Evolutionary conservation across 2,113 vertebrate genomes (phyloP).

Genomic region (Grantiella picta): DNA sequence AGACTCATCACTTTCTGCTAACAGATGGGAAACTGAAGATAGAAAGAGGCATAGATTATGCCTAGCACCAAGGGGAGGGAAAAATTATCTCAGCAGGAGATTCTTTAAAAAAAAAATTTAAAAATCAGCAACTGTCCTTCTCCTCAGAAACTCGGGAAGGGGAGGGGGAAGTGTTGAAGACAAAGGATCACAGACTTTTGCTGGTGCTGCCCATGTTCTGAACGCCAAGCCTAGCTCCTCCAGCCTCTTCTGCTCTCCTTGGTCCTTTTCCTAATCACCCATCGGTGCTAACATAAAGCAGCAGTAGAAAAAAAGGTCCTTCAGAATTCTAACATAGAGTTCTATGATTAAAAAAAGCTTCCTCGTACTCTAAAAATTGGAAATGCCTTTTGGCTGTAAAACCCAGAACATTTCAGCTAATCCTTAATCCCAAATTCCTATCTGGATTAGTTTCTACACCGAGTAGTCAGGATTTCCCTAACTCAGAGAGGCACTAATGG

Average conservation of each 20-base stretch:
- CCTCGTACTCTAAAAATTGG: background rate
- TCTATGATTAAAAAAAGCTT: background rate
- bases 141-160: background rate
- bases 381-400: background rate
- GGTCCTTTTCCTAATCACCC: background rate
- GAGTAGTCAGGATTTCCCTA: background rate
- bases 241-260: background rate
- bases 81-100: slow-evolving; percentile 10
- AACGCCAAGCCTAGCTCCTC: background rate
- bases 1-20: slow-evolving; percentile 59
- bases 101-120: background rate
- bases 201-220: background rate
- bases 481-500: background rate
- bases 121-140: background rate
- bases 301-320: background rate
- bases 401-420: background rate
- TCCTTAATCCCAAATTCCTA: background rate
- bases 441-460: background rate
- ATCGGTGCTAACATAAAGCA: background rate
- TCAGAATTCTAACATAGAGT: background rate
- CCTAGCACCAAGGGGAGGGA: background rate
- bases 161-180: background rate
- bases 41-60: slow-evolving; percentile 33
- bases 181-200: background rate
- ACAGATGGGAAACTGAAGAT: slow-evolving; percentile 66